Evolutionary conservation across 2,888 invertebrate genomes (phyloP), one percentile per base, ranked within the genome.

Genomic region (Nesidiocoris tenuis): DNA sequence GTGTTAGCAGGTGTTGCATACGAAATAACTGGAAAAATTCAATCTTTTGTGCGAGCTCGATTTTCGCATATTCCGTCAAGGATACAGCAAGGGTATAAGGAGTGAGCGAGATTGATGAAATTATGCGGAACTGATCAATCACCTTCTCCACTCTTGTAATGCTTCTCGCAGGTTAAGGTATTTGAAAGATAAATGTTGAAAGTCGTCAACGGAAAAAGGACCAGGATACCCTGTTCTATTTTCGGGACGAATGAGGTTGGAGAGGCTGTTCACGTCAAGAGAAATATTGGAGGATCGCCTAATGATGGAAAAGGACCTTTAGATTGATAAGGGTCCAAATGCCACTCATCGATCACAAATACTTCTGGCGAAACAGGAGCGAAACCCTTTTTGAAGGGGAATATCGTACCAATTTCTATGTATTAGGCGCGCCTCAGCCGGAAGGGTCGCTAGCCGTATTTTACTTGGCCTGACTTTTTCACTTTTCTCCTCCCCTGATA

Each of bases 41-140:
- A 39, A 39, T 39, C 39, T 39, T 39, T 39, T 39, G 39, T 39
- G 39, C 39, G 39, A 39, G 39, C 39, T 39, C 39, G 39, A 39
- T 39, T 12, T 39, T 39, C 39, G 39, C 39, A 39, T 39, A 7
- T 7, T 39, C 39, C 39, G 12, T 7, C 39, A 39, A n/a, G 66
- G 22, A 3, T 2, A 7, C 19, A 16, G 2, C 3, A 1, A 23
- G 18, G 22, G 21, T 22, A 18, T 55, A 22, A 54, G 55, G 54
- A 67, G 55, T 18, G 24, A 17, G 21, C 22, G 70, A 59, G 22
- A 59, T 56, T 24, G 59, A 70, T 70, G 70, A 70, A 70, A 70
- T 70, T 70, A 70, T 70, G 70, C 70, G 70, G 70, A 70, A 70
- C 70, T 70, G 59, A 70, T 70, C 70, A 70, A 70, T 70, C 70